These are phyloP conservation scores for Athrips mouffetella DNA, from an alignment of 2,888 invertebrate species.

Conservation along the genomic window DNA sequence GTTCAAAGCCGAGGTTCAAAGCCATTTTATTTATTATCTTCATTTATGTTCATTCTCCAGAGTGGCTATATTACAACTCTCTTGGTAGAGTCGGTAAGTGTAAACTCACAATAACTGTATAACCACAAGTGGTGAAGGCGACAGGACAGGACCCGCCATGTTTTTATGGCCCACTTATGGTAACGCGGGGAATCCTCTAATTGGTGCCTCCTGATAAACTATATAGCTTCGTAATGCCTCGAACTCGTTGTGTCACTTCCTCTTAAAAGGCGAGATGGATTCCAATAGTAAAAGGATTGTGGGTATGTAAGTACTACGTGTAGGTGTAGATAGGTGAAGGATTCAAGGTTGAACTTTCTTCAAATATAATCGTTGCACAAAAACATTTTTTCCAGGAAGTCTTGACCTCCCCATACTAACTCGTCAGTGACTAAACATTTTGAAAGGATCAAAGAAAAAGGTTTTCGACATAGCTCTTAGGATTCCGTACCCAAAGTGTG, in stretches of 20 bases:
- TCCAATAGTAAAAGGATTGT: neutral
- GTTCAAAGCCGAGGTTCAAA: too few relatives aligned
- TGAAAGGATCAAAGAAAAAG: too few relatives aligned
- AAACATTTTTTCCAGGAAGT: too few relatives aligned
- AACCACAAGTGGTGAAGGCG: neutral
- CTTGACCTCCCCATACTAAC: too few relatives aligned
- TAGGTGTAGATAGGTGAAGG: neutral
- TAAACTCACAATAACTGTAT: neutral
- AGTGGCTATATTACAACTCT: too few relatives aligned
- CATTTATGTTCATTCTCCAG: too few relatives aligned
- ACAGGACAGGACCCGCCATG: slow-evolving; percentile 9
- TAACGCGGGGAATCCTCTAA: slow-evolving; percentile 43
- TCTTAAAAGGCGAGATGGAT: slow-evolving; percentile 12
- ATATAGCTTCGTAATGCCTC: slow-evolving; percentile 41
- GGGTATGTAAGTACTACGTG: neutral
- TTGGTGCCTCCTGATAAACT: slow-evolving; percentile 41
- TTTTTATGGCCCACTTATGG: slow-evolving; percentile 57
- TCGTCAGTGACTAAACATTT: too few relatives aligned
- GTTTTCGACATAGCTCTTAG: too few relatives aligned
- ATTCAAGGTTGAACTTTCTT: too few relatives aligned
- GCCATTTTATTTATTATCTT: too few relatives aligned
- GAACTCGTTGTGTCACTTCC: slow-evolving; percentile 28
- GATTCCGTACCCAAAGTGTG: too few relatives aligned
- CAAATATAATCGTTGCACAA: too few relatives aligned
- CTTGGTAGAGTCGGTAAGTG: neutral